Base-by-base conservation (phyloP, 2,113 vertebrate genomes). In the Haliaeetus leucogaster region DNA sequence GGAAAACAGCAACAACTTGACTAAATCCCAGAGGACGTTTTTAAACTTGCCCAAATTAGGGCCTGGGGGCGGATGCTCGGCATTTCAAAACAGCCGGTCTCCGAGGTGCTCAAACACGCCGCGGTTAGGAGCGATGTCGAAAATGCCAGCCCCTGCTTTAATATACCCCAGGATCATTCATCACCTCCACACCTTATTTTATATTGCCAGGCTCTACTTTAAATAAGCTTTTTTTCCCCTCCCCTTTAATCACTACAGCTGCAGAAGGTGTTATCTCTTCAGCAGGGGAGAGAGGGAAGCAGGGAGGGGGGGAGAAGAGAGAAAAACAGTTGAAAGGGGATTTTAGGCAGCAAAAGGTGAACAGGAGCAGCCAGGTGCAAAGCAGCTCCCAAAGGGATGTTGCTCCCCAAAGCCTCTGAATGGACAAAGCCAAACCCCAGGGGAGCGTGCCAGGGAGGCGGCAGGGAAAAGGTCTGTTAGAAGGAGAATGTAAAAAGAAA, bases 131-230 rank as follows among this genome's bases (percentile, higher is more conserved):
- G 43, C 11, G 42, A 50, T 63, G 90, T 90, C 18, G 42, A 90
- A 87, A 95, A 91, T 27, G 76, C 94, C 91, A 92, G 83, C 34
- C 78, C 70, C 91, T 93, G 89, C 78, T 86, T 94, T 91, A 80
- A 87, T 81, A 53, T 40, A 93, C 42, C 89, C 76, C 3, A 2
- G 78, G 71, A 95, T 95, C 93, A 88, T 48, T 95, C 96, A 82
- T 95, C 89, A 89, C 87, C 74, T 95, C 96, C 95, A 93, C 82
- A 62, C 91, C 95, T 97, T 88, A 61, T 71, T 97, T 95, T 95
- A 88, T 85, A 88, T 55, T 76, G 82, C 91, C 62, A 94, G 91
- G 67, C 58, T 71, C 81, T 91, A 48, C 81, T 93, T 87, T 71
- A 89, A 92, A 72, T 65, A 32, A 85, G 68, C 65, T 47, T 17